phyloP scores from a whole-genome alignment of 2,888 invertebrate species.

The Ellobium chinense region DNA sequence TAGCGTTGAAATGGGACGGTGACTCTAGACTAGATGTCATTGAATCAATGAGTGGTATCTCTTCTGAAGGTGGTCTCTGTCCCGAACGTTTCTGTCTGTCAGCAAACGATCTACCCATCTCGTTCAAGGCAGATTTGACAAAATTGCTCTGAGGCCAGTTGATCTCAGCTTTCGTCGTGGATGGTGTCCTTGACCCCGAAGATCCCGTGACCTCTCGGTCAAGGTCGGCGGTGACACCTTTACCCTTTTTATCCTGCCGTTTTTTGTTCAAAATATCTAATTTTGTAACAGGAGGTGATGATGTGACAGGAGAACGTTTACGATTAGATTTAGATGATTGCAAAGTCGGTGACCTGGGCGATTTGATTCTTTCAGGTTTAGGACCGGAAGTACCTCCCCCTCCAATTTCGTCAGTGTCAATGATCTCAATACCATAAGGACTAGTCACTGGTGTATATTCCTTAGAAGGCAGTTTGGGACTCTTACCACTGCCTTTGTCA shows the following conservation, averaged over 20 bases:
- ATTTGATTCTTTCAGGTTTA: slow-evolving; percentile 58
- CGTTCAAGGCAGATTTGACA: slow-evolving; percentile 12
- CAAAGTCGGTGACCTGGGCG: slow-evolving; percentile 65
- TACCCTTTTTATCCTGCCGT: slow-evolving; percentile 53
- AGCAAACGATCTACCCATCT: background rate
- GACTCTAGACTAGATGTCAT: slow-evolving; percentile 44
- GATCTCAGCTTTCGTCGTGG: slow-evolving; percentile 43
- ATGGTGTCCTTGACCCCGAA: slow-evolving; percentile 23
- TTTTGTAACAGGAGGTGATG: slow-evolving; percentile 58
- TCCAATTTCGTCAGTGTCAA: slow-evolving; percentile 57
- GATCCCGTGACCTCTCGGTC: slow-evolving; percentile 55
- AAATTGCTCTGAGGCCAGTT: slow-evolving; percentile 37
- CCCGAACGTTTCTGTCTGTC: slow-evolving; percentile 31
- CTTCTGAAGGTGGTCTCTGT: slow-evolving; percentile 42
- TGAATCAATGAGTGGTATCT: slow-evolving; percentile 50
- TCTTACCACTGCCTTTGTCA: background rate
- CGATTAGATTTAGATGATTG: slow-evolving; percentile 60
- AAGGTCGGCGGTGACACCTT: slow-evolving; percentile 33
- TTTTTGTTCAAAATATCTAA: slow-evolving; percentile 61
- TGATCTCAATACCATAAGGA: slow-evolving; percentile 62
- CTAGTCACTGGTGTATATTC: slow-evolving; percentile 64
- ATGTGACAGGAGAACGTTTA: slow-evolving; percentile 51
- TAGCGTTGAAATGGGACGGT: slow-evolving; percentile 24
- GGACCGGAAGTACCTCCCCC: slow-evolving; percentile 65
- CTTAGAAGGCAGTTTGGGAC: slow-evolving; percentile 61